Evolutionary conservation across 2,888 invertebrate genomes (phyloP).

Genomic region (Diplazon laetatorius): DNA sequence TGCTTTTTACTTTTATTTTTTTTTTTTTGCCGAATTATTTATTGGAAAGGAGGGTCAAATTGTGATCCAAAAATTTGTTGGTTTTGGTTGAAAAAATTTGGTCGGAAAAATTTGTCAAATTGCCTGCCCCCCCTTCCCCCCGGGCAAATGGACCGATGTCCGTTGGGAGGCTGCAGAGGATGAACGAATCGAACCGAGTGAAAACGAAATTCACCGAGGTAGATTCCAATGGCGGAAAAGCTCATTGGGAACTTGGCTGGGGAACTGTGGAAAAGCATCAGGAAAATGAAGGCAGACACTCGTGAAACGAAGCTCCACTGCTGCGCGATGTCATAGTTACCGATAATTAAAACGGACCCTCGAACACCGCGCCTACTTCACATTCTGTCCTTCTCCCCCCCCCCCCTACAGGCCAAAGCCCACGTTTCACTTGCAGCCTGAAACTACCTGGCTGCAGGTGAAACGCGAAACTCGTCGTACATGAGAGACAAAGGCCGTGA

Average conservation of each 20-base stretch:
- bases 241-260: neutral
- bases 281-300: slow-evolving; percentile 18
- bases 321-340: slow-evolving; percentile 45
- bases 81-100: too few relatives aligned
- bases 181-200: too few relatives aligned
- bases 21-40: too few relatives aligned
- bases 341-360: slow-evolving; percentile 61
- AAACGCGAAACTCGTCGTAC: slow-evolving; percentile 8
- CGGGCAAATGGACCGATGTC: slow-evolving; percentile 28
- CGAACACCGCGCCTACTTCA: neutral
- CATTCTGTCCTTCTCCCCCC: neutral
- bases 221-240: neutral
- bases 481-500: slow-evolving; percentile 48
- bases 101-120: too few relatives aligned
- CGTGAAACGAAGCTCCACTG: slow-evolving; percentile 29
- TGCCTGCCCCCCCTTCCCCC: too few relatives aligned
- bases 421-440: too few relatives aligned
- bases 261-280: neutral
- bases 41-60: too few relatives aligned
- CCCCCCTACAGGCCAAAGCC: too few relatives aligned
- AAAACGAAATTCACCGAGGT: too few relatives aligned
- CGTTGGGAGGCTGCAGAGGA: neutral
- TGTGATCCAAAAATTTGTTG: too few relatives aligned
- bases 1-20: too few relatives aligned
- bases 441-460: too few relatives aligned